phyloP scores from a whole-genome alignment of 2,113 vertebrate species.

The Nycticryphes semicollaris region DNA sequence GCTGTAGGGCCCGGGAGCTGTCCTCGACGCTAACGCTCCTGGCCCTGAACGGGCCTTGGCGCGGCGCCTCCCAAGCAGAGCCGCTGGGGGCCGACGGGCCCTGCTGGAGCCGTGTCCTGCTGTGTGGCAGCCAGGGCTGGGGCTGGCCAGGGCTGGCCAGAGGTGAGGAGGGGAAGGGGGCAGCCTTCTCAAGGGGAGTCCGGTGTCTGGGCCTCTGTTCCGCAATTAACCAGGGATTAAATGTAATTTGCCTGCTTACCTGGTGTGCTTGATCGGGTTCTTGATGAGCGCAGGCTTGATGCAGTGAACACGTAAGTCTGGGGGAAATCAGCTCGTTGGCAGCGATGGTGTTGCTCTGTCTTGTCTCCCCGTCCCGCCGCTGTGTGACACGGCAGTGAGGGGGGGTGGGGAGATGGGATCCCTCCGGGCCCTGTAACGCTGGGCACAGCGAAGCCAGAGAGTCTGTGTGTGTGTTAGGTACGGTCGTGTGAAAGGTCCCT shows the following conservation, averaged over 20 bases:
- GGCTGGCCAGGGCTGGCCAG: too few relatives aligned
- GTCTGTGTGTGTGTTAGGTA: accelerated
- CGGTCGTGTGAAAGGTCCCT: accelerated
- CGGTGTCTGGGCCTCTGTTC: background rate
- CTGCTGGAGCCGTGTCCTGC: too few relatives aligned
- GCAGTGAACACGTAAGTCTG: background rate
- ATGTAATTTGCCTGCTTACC: too few relatives aligned
- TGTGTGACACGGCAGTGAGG: accelerated
- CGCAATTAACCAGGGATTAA: background rate
- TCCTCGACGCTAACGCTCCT: background rate
- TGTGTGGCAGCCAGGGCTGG: accelerated
- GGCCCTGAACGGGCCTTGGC: too few relatives aligned
- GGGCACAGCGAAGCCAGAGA: accelerated
- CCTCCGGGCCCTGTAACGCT: accelerated
- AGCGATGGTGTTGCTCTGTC: accelerated
- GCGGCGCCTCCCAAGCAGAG: too few relatives aligned
- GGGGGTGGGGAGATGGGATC: too few relatives aligned
- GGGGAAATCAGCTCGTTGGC: background rate
- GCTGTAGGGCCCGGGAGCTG: background rate
- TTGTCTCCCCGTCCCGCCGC: background rate
- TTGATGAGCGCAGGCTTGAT: background rate
- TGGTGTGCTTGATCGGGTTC: background rate
- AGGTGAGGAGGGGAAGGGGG: background rate
- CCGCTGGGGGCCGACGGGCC: too few relatives aligned
- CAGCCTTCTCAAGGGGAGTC: background rate